Conservation (phyloP, 1,140 invertebrate species). For the Orius insidiosus region DNA sequence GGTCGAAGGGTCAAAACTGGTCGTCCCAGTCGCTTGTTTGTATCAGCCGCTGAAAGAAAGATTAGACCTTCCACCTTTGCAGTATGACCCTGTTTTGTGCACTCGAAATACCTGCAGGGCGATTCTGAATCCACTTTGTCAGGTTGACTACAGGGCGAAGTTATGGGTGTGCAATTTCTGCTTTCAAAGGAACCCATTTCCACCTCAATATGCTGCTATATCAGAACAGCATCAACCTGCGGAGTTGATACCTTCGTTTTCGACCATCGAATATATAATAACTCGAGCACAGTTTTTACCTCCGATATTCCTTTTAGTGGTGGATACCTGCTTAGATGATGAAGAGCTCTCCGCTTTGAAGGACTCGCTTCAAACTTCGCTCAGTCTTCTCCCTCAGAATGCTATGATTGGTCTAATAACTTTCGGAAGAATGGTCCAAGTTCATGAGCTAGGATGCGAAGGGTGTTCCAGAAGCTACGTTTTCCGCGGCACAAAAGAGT, state of each 20-base stretch:
- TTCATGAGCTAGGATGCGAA: slow-evolving; percentile 67
- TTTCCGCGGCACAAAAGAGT: slow-evolving; percentile 95
- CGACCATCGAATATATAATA: slow-evolving; percentile 97
- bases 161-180: slow-evolving; percentile 99
- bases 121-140: slow-evolving; percentile 93
- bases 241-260: slow-evolving; percentile 91
- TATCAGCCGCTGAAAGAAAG: slow-evolving; percentile 95
- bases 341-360: slow-evolving; percentile 92
- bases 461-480: slow-evolving; percentile 95
- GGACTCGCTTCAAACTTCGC: slow-evolving; percentile 90
- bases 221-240: slow-evolving; percentile 96
- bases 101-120: slow-evolving; percentile 82
- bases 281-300: slow-evolving; percentile 76
- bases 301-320: slow-evolving; percentile 91
- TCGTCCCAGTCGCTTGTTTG: slow-evolving; percentile 84
- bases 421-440: slow-evolving; percentile 93
- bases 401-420: slow-evolving; percentile 92
- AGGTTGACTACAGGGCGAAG: slow-evolving; percentile 95
- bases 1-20: slow-evolving; percentile 84
- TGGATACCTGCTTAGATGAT: slow-evolving; percentile 96
- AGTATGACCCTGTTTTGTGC: slow-evolving; percentile 95
- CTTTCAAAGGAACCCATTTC: slow-evolving; percentile 97
- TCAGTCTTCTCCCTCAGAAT: slow-evolving; percentile 85
- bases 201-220: slow-evolving; percentile 95
- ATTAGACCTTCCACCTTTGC: slow-evolving; percentile 79